Base-by-base conservation (phyloP, 2,113 vertebrate species). In the Dicaeum eximium region DNA sequence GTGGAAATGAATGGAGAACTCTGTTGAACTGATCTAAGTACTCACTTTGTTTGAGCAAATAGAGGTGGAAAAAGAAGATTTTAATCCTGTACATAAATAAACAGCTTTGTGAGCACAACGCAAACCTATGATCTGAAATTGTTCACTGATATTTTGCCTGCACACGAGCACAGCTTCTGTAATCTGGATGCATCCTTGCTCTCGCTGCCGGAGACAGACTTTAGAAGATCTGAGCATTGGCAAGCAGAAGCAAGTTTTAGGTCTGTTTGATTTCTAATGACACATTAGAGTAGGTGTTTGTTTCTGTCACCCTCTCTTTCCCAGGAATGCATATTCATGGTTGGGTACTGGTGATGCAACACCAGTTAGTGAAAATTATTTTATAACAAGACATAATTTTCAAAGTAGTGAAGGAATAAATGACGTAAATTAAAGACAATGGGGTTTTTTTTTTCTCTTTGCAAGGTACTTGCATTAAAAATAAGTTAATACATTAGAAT, bases 241-340 rank as follows among this genome's bases (percentile, higher is more conserved):
- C 56, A 87, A 69, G 74, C 54, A 94, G 88, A 86, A 91, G 70
- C 86, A 88, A 86, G 64, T 90, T 94, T 91, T 80, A 94, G 93
- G 82, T 92, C 95, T 94, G 91, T 95, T 91, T 97, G 93, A 97
- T 97, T 96, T 96, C 93, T 96, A 96, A 96, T 94, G 94, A 95
- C 85, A 96, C 92, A 94, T 72, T 84, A 86, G 93, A 95, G 90
- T 86, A 95, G 87, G 79, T 95, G 93, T 93, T 90, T 96, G 92
- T 96, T 95, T 95, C 96, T 96, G 92, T 94, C 94, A 91, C 89
- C 87, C 89, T 92, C 90, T 93, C 85, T 79, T 93, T 94, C 95
- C 91, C 71, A 88, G 67, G 81, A 90, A 93, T 5, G 37, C 82
- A 42, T 58, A 67, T 78, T 90, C 80, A 33, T 81, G 72, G 88